Conservation (phyloP, 2,797 vertebrate species). For the Rhinophrynus dorsalis region DNA sequence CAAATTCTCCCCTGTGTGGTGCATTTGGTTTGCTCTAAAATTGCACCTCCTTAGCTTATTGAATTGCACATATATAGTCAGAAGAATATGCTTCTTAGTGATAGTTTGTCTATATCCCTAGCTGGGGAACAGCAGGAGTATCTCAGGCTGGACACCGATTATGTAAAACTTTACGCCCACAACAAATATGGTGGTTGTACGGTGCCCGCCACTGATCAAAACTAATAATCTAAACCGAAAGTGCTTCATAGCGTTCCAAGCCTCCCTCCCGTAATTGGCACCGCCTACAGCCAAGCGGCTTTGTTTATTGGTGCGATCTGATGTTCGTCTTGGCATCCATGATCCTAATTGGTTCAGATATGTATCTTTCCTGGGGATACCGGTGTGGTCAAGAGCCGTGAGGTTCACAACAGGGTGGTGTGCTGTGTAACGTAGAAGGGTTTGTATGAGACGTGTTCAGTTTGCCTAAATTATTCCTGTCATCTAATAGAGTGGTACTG, state of each 20-base stretch:
- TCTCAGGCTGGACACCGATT: no score
- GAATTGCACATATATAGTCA: no score
- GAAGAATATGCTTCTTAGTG: no score
- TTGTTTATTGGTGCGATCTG: not conserved
- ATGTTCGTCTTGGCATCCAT: not conserved
- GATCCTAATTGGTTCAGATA: slow-evolving; percentile 9
- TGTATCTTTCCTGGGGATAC: not conserved
- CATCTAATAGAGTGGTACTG: no score
- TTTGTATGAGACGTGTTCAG: no score
- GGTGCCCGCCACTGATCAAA: not conserved
- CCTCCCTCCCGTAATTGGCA: not conserved
- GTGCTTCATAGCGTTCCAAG: not conserved
- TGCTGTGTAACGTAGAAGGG: not conserved
- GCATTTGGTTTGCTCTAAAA: no score
- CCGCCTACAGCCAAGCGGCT: not conserved
- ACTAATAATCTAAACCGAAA: not conserved
- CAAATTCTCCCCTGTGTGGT: no score
- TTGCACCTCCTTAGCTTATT: no score
- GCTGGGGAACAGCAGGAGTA: no score
- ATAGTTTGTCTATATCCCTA: no score
- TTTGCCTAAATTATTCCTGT: no score
- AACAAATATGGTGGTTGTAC: slow-evolving; percentile 9
- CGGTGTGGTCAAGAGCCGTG: not conserved
- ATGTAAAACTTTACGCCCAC: not conserved
- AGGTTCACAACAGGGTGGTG: not conserved